Evolutionary conservation across 2,888 invertebrate genomes (phyloP).

Genomic region (Parasteatoda lunata): DNA sequence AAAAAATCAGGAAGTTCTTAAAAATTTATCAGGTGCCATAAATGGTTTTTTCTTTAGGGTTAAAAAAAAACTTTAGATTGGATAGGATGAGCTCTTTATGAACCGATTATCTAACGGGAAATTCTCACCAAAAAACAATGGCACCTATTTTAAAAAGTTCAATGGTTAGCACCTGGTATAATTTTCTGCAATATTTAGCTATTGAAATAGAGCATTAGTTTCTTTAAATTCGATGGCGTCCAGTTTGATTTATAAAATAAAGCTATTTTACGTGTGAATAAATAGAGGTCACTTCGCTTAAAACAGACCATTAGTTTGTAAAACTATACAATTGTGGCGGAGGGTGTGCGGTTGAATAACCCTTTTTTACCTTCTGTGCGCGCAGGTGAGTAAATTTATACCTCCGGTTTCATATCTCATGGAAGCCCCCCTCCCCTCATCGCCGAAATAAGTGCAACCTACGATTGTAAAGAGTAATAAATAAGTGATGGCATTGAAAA

Average conservation of each 20-base stretch:
- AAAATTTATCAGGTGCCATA: too few species aligned
- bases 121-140: too few species aligned
- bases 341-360: constrained; percentile 22
- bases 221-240: not conserved
- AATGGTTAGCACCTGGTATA: too few species aligned
- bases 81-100: too few species aligned
- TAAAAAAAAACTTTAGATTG: too few species aligned
- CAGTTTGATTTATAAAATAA: constrained; percentile 7
- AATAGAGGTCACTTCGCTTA: not conserved
- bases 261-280: not conserved
- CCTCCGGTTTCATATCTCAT: constrained; percentile 16
- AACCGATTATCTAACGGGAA: too few species aligned
- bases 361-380: not conserved
- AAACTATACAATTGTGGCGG: constrained; percentile 30
- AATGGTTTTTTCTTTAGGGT: too few species aligned
- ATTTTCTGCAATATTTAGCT: too few species aligned
- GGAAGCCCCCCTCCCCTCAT: not conserved
- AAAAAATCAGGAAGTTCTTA: too few species aligned
- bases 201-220: not conserved
- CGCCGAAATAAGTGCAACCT: constrained; percentile 30
- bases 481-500: constrained; percentile 41
- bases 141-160: too few species aligned
- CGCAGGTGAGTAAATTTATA: constrained; percentile 27
- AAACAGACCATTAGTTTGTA: constrained; percentile 25
- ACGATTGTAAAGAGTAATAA: constrained; percentile 28